Evolutionary conservation across 1,140 invertebrate genomes (phyloP).

Genomic region (Tetramorium simillimum): DNA sequence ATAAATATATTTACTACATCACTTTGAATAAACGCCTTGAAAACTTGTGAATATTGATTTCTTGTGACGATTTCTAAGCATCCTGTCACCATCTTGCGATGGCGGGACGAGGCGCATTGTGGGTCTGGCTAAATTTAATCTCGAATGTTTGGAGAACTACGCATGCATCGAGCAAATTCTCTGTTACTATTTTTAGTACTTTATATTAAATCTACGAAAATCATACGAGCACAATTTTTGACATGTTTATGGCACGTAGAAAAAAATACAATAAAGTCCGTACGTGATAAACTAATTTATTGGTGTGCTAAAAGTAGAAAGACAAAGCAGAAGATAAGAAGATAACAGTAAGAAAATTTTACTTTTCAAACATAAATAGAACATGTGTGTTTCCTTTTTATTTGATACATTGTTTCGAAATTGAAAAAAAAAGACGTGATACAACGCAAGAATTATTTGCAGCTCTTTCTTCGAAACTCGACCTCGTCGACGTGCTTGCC

Average conservation of each 20-base stretch:
- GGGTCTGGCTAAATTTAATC: slow-evolving; percentile 1
- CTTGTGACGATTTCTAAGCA: background rate
- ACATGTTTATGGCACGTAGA: background rate
- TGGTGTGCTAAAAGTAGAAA: background rate
- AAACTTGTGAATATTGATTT: no score
- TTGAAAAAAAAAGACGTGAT: background rate
- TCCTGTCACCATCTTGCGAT: background rate
- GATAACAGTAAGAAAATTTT: background rate
- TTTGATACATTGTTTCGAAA: slow-evolving; percentile 2
- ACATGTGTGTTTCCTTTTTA: background rate
- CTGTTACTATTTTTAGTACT: background rate
- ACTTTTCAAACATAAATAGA: background rate
- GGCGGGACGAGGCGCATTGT: background rate
- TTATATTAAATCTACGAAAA: background rate
- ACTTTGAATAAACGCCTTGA: background rate
- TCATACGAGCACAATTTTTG: background rate
- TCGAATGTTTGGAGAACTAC: background rate
- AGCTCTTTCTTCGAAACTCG: background rate
- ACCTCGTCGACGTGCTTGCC: background rate
- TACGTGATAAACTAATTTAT: slow-evolving; percentile 35
- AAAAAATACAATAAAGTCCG: background rate
- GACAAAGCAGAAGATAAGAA: background rate
- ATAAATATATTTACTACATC: background rate
- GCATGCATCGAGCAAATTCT: background rate
- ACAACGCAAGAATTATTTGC: background rate